Conservation (phyloP, 2,797 vertebrate genomes). For the Etheostoma perlongum region DNA sequence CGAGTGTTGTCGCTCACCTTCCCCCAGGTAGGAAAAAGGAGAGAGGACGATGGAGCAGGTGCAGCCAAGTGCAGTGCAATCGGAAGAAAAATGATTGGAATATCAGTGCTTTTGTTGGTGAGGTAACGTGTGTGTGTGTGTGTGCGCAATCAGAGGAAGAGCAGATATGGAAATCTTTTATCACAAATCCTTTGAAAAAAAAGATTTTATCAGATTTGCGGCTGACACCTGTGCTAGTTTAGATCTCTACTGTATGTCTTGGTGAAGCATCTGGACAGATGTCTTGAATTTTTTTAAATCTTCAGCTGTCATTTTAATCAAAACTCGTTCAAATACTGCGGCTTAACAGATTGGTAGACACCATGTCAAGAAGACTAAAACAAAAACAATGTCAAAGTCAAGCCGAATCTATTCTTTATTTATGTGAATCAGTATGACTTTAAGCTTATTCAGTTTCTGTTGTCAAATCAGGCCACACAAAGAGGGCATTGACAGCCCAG, state of each 20-base stretch:
- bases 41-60: slow-evolving; percentile 78
- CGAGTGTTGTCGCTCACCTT: slow-evolving; percentile 73
- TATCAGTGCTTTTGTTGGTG: slow-evolving; percentile 70
- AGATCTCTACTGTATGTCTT: not conserved
- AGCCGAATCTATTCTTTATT: not conserved
- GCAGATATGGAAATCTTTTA: slow-evolving; percentile 51
- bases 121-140: slow-evolving; percentile 48
- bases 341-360: slow-evolving; percentile 18
- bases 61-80: slow-evolving; percentile 79
- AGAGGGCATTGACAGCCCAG: slow-evolving; percentile 38
- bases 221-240: slow-evolving; percentile 32
- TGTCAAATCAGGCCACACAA: slow-evolving; percentile 36
- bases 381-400: not conserved
- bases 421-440: slow-evolving; percentile 6
- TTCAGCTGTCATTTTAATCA: slow-evolving; percentile 46
- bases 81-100: slow-evolving; percentile 79
- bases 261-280: slow-evolving; percentile 49
- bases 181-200: slow-evolving; percentile 35
- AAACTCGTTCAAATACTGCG: not conserved
- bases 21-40: slow-evolving; percentile 76
- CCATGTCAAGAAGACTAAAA: not conserved
- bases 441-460: slow-evolving; percentile 7
- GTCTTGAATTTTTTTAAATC: slow-evolving; percentile 31
- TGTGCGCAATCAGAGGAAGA: slow-evolving; percentile 38
- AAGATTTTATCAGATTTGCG: slow-evolving; percentile 24